Percentiles rank a stretch among this genome's conserved stretches.
These are phyloP conservation scores for Hirudinaria manillensis DNA, from an alignment of 2,888 invertebrate genomes.

Conservation along the genomic window DNA sequence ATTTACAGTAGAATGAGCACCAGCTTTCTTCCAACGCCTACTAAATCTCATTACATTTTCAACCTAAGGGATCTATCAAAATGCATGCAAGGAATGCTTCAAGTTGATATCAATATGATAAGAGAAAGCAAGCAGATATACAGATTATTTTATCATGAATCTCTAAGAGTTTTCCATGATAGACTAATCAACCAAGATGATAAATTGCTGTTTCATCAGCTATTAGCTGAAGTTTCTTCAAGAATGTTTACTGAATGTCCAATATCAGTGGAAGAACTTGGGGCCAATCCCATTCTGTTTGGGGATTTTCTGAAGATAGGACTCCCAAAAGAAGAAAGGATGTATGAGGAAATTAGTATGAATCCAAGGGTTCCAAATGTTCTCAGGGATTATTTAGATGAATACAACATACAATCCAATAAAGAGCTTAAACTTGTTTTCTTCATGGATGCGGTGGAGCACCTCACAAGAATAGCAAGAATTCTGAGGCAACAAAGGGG, in stretches of 20 bases:
- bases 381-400: conserved; percentile 69
- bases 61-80: conserved; percentile 71
- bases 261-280: conserved; percentile 45
- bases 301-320: conserved; percentile 78
- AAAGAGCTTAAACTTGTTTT: conserved; percentile 78
- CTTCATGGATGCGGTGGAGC: conserved; percentile 63
- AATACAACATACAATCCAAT: conserved; percentile 70
- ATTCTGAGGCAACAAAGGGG: conserved; percentile 55
- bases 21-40: conserved; percentile 54
- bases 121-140: conserved; percentile 51
- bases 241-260: conserved; percentile 51
- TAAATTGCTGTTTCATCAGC: conserved; percentile 52
- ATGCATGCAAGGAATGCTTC: conserved; percentile 61
- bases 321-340: conserved; percentile 65
- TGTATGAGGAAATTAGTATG: conserved; percentile 78
- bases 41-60: conserved; percentile 56
- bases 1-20: conserved; percentile 54
- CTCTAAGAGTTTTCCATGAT: conserved; percentile 55
- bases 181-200: conserved; percentile 54
- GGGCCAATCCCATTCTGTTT: conserved; percentile 61
- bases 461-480: conserved; percentile 53
- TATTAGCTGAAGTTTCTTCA: conserved; percentile 52
- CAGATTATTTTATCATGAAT: conserved; percentile 54
- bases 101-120: conserved; percentile 63
- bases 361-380: conserved; percentile 66